Base-by-base conservation (phyloP, 2,113 vertebrate genomes). In the Hippocampus mohnikei region DNA sequence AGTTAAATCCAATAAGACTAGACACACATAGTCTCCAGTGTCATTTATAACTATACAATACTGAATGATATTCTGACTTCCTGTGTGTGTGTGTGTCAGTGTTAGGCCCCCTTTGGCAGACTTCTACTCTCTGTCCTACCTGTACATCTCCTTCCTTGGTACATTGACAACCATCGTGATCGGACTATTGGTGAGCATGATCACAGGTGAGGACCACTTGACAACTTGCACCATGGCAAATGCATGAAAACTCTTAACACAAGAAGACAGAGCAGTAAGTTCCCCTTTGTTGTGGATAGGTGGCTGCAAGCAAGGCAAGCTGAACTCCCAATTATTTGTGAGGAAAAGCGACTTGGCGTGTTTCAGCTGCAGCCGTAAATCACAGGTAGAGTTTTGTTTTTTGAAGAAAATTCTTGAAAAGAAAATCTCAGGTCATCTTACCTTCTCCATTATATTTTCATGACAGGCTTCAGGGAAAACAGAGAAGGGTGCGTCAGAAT, bases 91-190 rank as follows among this genome's bases (percentile, higher is more conserved):
- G 23, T 48, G 37, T 53, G 25, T 58, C 82, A 92, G 89, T 67
- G 41, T 72, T 53, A 90, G 93, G 72, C 92, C 92, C 44, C 52
- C 70, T 27, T 59, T 93, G 66, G 93, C 92, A 68, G 90, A 93
- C 80, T 69, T 66, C 66, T 93, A 94, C 79, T 93, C 93, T 42
- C 73, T 94, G 77, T 94, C 93, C 41, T 94, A 94, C 66, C 74
- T 94, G 52, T 93, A 94, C 85, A 82, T 93, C 46, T 78, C 84
- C 50, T 79, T 88, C 3, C 16, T 94, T 44, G 93, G 91, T 11
- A 70, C 71, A 25, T 11, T 93, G 73, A 69, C 58, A 66, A 93
- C 91, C 2, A 67, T 94, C 0, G 69, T 74, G 44, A 29, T 48
- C 25, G 93, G 92, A 12, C 71, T 93, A 52, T 66, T 90, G 33